Evolutionary conservation across 1,140 invertebrate species (phyloP).

Genomic region (Brachionus rubens): DNA sequence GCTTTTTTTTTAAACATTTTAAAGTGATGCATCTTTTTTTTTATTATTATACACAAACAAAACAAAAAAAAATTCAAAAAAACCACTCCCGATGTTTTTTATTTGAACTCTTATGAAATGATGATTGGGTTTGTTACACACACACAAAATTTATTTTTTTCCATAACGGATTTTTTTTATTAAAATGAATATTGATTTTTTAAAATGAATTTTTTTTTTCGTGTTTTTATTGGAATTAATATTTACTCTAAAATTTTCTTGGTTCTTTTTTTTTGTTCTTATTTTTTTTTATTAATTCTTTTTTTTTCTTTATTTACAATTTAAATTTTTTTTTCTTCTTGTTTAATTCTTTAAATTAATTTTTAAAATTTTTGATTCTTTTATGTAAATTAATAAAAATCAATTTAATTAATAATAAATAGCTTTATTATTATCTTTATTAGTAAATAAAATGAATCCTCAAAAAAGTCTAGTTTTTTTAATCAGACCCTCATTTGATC

Average conservation of each 20-base stretch:
- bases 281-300: no score
- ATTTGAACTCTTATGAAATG: not conserved
- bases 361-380: not conserved
- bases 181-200: no score
- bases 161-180: not conserved
- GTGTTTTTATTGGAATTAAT: no score
- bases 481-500: no score
- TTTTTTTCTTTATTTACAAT: no score
- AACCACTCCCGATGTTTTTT: conserved; percentile 30
- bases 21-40: conserved; percentile 3
- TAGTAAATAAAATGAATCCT: conserved; percentile 33
- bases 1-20: not conserved
- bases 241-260: no score
- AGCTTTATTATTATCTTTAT: conserved; percentile 24
- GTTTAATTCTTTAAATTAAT: conserved; percentile 28
- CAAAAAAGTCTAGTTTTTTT: not conserved
- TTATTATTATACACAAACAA: no score
- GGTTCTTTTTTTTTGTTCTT: no score
- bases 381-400: conserved; percentile 27
- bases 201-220: no score
- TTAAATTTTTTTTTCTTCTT: conserved; percentile 1
- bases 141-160: not conserved
- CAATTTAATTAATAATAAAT: conserved; percentile 28
- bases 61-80: not conserved
- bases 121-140: not conserved